Evolutionary conservation across 2,888 invertebrate species (phyloP), one percentile per base, ranked within the genome.

Genomic region (Phoronis australis): DNA sequence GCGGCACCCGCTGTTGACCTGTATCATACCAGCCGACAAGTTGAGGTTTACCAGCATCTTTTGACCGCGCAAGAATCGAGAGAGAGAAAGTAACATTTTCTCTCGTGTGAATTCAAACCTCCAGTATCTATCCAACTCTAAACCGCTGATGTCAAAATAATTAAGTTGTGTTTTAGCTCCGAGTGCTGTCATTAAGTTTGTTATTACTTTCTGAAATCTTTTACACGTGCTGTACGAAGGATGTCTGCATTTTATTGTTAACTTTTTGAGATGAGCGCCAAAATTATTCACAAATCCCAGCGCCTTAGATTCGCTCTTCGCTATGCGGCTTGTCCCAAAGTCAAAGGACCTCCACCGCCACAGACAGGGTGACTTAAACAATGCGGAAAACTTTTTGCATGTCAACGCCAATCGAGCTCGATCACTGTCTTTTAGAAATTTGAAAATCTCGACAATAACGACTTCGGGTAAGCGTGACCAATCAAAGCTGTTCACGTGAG

Each of bases 61-160:
- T 48, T 68, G 68, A 6, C 56, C 51, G 45, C 59, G 57, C 25
- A 68, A 52, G 48, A 69, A 68, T 26, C 59, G 52, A 4, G 57
- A 55, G 43, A 69, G 54, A 21, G 57, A 59, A 15, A 54, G 44
- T 4, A 66, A 48, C 22, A 69, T 50, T 24, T 57, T 60, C 35
- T 64, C 65, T 42, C 61, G 50, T 4, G 61, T 56, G 5, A 59
- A 54, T 20, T 69, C 67, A 25, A 56, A 63, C 26, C 65, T 62
- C 68, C 68, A 69, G 53, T 61, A 68, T 20, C 67, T 43, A 22
- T 66, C 64, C 18, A 67, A 43, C 43, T 66, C 64, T 42, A 68
- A 48, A 24, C 65, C 50, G 23, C 57, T 56, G 26, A 66, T 37
- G 31, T 62, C 60, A 43, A 66, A 66, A 20, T 62, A 60, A 15